Evolutionary conservation across 2,113 vertebrate species (phyloP).

Genomic region (Pollimyrus isidori): DNA sequence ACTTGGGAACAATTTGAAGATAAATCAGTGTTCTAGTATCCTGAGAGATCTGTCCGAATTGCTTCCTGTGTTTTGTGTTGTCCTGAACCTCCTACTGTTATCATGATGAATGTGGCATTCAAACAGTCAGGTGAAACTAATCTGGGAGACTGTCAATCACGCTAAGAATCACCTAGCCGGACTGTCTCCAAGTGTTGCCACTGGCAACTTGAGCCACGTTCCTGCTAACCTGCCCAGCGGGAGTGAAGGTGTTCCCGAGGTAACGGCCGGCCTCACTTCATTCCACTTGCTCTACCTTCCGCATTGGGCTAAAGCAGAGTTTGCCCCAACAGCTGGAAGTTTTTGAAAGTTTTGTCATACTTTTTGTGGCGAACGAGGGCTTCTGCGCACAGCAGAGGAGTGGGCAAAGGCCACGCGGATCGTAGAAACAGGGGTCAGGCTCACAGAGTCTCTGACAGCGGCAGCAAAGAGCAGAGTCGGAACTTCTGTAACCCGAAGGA

Average conservation of each 20-base stretch:
- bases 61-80: neutral
- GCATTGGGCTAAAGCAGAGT: neutral
- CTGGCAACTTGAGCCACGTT: neutral
- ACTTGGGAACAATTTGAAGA: neutral
- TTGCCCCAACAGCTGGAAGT: neutral
- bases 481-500: neutral
- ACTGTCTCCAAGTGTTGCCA: neutral
- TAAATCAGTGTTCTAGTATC: neutral
- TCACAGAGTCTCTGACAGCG: neutral
- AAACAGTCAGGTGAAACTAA: slow-evolving; percentile 1
- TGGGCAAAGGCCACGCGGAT: neutral
- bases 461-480: neutral
- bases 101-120: neutral
- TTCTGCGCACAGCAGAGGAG: neutral
- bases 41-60: neutral
- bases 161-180: neutral
- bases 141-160: neutral
- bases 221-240: neutral
- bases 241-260: neutral
- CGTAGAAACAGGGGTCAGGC: neutral
- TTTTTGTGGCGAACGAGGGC: neutral
- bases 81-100: neutral
- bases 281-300: neutral
- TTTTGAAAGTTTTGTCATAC: neutral
- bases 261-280: neutral